A percentile compares a stretch with the other conserved stretches of the same genome.
phyloP scores from a whole-genome alignment of 2,797 vertebrate species.

The Pempheris klunzingeri region DNA sequence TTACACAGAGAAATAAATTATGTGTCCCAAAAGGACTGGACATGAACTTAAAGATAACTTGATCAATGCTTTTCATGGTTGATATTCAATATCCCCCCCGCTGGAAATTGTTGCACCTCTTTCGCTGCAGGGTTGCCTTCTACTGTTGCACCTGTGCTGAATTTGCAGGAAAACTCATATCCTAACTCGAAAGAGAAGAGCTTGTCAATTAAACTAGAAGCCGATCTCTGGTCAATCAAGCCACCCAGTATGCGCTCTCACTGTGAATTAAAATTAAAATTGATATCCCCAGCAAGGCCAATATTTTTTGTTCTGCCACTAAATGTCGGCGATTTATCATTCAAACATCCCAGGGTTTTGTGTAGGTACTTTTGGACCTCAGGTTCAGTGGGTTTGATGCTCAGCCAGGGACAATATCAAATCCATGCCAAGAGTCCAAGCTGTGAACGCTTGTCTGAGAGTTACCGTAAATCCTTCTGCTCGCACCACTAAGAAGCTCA shows the following conservation, averaged over 20 bases:
- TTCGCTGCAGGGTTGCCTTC: slow-evolving; percentile 58
- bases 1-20: slow-evolving; percentile 66
- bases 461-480: slow-evolving; percentile 90
- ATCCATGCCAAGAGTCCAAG: slow-evolving; percentile 86
- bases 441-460: slow-evolving; percentile 90
- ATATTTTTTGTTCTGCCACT: slow-evolving; percentile 86
- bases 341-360: slow-evolving; percentile 87
- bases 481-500: slow-evolving; percentile 85
- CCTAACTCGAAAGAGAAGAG: slow-evolving; percentile 62
- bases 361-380: slow-evolving; percentile 88
- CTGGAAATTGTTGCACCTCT: slow-evolving; percentile 73
- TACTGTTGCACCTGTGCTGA: slow-evolving; percentile 81
- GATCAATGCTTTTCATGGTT: slow-evolving; percentile 56
- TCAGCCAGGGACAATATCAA: slow-evolving; percentile 88
- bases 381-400: slow-evolving; percentile 87
- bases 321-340: slow-evolving; percentile 89
- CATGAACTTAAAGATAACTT: slow-evolving; percentile 72
- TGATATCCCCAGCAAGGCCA: slow-evolving; percentile 87
- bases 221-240: slow-evolving; percentile 79
- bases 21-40: slow-evolving; percentile 56
- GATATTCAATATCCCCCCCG: slow-evolving; percentile 71
- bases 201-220: slow-evolving; percentile 78
- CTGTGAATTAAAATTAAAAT: slow-evolving; percentile 86
- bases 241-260: slow-evolving; percentile 82
- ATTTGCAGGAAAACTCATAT: slow-evolving; percentile 78